Evolutionary conservation across 2,888 invertebrate species (phyloP).

Genomic region (Hyposoter didymator): DNA sequence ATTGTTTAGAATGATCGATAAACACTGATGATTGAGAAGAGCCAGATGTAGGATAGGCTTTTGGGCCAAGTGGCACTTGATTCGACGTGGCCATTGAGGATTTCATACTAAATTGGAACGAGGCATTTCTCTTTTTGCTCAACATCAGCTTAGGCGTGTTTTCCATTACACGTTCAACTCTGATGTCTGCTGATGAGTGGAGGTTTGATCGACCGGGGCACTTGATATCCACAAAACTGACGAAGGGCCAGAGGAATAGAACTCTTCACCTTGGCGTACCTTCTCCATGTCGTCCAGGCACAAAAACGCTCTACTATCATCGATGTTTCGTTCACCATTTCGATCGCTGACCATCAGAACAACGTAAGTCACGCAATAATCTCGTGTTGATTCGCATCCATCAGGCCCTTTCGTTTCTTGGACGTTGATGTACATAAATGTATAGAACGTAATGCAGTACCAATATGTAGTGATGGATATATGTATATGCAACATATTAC

Average conservation of each 20-base stretch:
- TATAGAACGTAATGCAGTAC: conserved; percentile 23
- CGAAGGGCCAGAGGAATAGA: conserved; percentile 74
- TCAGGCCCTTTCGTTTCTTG: conserved; percentile 26
- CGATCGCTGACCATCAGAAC: neutral
- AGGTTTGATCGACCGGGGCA: conserved; percentile 72
- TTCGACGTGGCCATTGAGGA: conserved; percentile 76
- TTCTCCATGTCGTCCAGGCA: conserved; percentile 67
- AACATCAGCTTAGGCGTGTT: conserved; percentile 54
- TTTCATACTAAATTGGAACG: conserved; percentile 70
- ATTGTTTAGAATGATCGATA: conserved; percentile 78
- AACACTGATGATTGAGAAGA: conserved; percentile 82
- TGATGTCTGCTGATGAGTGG: conserved; percentile 41
- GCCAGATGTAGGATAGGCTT: conserved; percentile 79
- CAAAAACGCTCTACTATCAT: conserved; percentile 44
- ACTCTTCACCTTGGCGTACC: conserved; percentile 60
- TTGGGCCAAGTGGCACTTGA: conserved; percentile 77
- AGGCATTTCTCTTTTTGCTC: conserved; percentile 52
- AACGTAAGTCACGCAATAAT: neutral
- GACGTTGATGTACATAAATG: neutral
- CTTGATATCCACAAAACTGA: conserved; percentile 80
- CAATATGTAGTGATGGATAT: conserved; percentile 24
- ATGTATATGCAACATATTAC: conserved; percentile 78
- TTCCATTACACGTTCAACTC: conserved; percentile 24
- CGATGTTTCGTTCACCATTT: conserved; percentile 11
- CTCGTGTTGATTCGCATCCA: neutral